Evolutionary conservation across 1,140 invertebrate species (phyloP), one percentile per base, ranked within the genome.

Genomic region (Drosophila varians): DNA sequence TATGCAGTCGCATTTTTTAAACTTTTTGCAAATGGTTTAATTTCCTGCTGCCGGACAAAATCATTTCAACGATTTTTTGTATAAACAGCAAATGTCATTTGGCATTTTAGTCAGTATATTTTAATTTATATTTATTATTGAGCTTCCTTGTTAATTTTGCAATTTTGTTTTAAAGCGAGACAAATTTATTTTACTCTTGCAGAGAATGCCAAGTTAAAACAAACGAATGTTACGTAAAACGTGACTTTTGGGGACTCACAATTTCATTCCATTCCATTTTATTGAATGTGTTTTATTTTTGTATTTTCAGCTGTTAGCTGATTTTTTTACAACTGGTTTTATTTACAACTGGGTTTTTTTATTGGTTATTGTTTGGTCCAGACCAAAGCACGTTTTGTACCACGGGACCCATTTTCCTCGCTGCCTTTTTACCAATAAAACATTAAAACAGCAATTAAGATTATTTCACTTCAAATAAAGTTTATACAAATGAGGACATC

Each of bases 161-260:
- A 49, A 75, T 75, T 52, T 58, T 42, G 43, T 48, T 48, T 69
- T 79, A 76, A 73, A 56, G 75, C 51, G 12, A 42, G 16, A 51
- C 12, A 42, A 54, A 70, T 71, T 38, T 31, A 65, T 71, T 48
- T 74, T 9, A 52, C 36, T 23, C 23, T 43, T 2, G 11, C 4
- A 9, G 46, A 28, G 61, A 55, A 48, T 48, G 28, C 14, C 38
- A 58, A 65, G 16, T 47, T 71, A 55, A 64, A 62, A 40, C 31
- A 40, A 65, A 46, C 55, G 34, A 64, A 38, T 55, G 46, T 79
- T 75, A 61, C 61, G 71, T 64, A 76, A 84, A 74, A 84, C 79
- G 79, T 84, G 79, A 86, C 80, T 84, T 72, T 84, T 83, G 60
- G 38, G 28, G 42, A 46, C 43, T 64, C 62, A 40, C 64, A 74